Conservation (phyloP, 2,113 vertebrate species). For the Pelusios castaneus region DNA sequence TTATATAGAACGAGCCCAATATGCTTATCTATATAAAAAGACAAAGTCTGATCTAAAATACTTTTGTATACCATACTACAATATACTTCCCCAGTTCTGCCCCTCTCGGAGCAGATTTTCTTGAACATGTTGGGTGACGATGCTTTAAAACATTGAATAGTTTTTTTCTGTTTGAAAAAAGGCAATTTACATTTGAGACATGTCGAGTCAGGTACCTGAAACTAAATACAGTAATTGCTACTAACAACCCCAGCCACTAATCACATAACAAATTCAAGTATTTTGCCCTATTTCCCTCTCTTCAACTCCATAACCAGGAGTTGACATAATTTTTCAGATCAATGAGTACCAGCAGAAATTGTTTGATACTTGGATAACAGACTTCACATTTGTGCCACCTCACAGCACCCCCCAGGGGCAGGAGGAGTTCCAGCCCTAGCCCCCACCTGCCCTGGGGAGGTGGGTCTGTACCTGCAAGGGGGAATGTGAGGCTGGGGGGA, state of each 20-base stretch:
- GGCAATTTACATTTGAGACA: neutral
- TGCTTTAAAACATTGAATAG: conserved; percentile 45
- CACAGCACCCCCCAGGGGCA: too few relatives aligned
- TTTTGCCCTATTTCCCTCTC: neutral
- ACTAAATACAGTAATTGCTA: neutral
- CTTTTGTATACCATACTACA: conserved; percentile 6
- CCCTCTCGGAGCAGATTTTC: neutral
- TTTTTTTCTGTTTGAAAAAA: conserved; percentile 26
- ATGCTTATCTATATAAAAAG: conserved; percentile 32
- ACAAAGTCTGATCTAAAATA: neutral
- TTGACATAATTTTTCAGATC: too few relatives aligned
- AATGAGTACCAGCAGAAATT: too few relatives aligned
- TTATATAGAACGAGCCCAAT: neutral
- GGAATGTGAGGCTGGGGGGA: too few relatives aligned
- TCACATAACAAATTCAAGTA: neutral
- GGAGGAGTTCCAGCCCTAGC: too few relatives aligned
- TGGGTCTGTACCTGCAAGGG: too few relatives aligned
- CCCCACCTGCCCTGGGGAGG: too few relatives aligned
- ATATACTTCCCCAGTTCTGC: neutral
- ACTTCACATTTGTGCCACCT: too few relatives aligned
- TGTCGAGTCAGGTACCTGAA: neutral
- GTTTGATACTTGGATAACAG: too few relatives aligned
- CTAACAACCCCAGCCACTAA: neutral
- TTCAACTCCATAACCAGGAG: neutral
- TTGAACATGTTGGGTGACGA: neutral